Conservation (phyloP, 2,888 invertebrate species). For the Fragum fragum region DNA sequence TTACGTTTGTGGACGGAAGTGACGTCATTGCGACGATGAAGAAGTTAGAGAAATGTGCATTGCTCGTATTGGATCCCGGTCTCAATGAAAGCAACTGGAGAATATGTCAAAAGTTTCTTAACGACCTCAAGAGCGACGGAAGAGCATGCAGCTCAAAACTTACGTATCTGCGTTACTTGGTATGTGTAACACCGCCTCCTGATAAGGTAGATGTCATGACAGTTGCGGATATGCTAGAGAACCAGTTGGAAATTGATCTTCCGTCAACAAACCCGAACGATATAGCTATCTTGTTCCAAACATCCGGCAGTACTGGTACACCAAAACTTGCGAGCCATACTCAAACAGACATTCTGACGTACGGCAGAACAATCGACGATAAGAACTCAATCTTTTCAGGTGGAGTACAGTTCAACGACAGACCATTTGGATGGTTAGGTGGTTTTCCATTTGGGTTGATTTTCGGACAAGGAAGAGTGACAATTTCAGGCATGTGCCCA, state of each 20-base stretch:
- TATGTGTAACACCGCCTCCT: not conserved
- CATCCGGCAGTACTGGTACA: constrained; percentile 54
- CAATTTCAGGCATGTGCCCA: constrained; percentile 21
- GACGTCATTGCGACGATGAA: constrained; percentile 36
- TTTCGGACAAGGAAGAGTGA: constrained; percentile 34
- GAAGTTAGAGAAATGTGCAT: constrained; percentile 35
- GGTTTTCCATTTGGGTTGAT: constrained; percentile 37
- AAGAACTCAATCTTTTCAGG: not conserved
- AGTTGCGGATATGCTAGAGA: constrained; percentile 17
- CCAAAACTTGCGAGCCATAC: constrained; percentile 43
- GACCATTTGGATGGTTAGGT: constrained; percentile 46
- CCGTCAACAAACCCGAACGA: constrained; percentile 24
- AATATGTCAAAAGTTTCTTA: constrained; percentile 30
- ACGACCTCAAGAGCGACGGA: constrained; percentile 20
- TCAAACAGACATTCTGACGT: constrained; percentile 1
- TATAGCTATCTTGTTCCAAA: constrained; percentile 35
- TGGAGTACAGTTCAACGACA: constrained; percentile 18
- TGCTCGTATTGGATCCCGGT: constrained; percentile 42
- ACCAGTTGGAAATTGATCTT: not conserved
- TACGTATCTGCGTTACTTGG: constrained; percentile 32
- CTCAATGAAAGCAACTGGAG: constrained; percentile 38
- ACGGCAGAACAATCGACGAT: not conserved
- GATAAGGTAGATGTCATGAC: constrained; percentile 4
- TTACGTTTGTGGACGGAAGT: constrained; percentile 50
- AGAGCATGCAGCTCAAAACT: constrained; percentile 26